A percentile compares a stretch with the other conserved stretches of the same genome.
Evolutionary conservation across 1,140 invertebrate genomes (phyloP).

Genomic region (Drosophila rhopaloa): DNA sequence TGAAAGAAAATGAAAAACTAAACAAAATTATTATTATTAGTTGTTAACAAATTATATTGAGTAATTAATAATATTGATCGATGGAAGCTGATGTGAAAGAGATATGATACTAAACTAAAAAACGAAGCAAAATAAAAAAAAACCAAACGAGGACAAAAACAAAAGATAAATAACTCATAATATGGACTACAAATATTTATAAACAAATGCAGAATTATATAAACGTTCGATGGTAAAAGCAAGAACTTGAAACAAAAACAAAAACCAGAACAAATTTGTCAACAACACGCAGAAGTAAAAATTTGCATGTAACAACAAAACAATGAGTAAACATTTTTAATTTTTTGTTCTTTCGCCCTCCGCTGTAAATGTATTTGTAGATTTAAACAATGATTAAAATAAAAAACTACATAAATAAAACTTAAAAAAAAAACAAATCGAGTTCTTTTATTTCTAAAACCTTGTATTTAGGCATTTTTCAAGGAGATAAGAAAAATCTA

Average conservation of each 20-base stretch:
- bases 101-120: slow-evolving; percentile 66
- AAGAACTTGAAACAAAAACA: slow-evolving; percentile 59
- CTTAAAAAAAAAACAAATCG: slow-evolving; percentile 67
- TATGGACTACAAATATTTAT: slow-evolving; percentile 76
- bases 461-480: not conserved
- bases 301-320: slow-evolving; percentile 72
- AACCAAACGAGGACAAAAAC: slow-evolving; percentile 47
- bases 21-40: slow-evolving; percentile 83
- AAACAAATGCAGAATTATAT: slow-evolving; percentile 72
- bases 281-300: slow-evolving; percentile 72
- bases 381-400: slow-evolving; percentile 84
- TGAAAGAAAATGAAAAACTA: slow-evolving; percentile 69
- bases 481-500: too few relatives aligned
- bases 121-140: slow-evolving; percentile 49
- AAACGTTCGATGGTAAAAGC: slow-evolving; percentile 65
- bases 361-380: slow-evolving; percentile 85
- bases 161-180: slow-evolving; percentile 63
- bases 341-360: slow-evolving; percentile 84
- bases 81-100: slow-evolving; percentile 72
- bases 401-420: slow-evolving; percentile 84
- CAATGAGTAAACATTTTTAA: slow-evolving; percentile 80
- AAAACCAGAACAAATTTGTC: slow-evolving; percentile 63
- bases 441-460: not conserved
- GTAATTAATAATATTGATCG: slow-evolving; percentile 75
- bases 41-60: slow-evolving; percentile 84